These are phyloP conservation scores for Nomia melanderi DNA, from an alignment of 1,140 invertebrate genomes.

Conservation along the genomic window DNA sequence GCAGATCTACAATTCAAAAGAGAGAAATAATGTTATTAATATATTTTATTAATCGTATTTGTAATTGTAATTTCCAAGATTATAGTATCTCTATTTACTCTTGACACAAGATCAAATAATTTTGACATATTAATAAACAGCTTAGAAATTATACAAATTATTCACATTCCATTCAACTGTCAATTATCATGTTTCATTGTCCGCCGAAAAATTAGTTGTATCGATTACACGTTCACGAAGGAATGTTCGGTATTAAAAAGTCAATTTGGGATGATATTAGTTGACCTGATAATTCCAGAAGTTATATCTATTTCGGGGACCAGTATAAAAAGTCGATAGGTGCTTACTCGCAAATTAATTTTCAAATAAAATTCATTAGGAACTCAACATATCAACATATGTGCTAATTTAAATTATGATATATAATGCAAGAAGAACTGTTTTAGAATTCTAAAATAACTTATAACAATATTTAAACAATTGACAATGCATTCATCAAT, in stretches of 20 bases:
- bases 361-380: too few species aligned
- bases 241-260: background rate
- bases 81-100: background rate
- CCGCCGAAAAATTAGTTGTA: background rate
- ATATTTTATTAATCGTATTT: background rate
- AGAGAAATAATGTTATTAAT: background rate
- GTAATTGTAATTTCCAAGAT: background rate
- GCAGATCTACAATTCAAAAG: conserved; percentile 66
- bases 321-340: too few species aligned
- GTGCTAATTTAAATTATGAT: too few species aligned
- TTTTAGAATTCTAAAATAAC: too few species aligned
- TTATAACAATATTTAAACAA: too few species aligned
- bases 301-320: too few species aligned
- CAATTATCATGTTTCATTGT: background rate
- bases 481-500: too few species aligned
- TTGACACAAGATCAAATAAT: background rate
- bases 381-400: too few species aligned
- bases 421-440: too few species aligned
- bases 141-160: background rate
- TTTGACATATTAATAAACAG: background rate
- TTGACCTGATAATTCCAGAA: too few species aligned
- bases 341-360: too few species aligned
- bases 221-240: background rate
- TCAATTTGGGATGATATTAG: background rate
- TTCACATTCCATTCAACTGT: background rate